Base-by-base conservation (phyloP, 2,113 vertebrate genomes). In the Gallinago paraguaiae region DNA sequence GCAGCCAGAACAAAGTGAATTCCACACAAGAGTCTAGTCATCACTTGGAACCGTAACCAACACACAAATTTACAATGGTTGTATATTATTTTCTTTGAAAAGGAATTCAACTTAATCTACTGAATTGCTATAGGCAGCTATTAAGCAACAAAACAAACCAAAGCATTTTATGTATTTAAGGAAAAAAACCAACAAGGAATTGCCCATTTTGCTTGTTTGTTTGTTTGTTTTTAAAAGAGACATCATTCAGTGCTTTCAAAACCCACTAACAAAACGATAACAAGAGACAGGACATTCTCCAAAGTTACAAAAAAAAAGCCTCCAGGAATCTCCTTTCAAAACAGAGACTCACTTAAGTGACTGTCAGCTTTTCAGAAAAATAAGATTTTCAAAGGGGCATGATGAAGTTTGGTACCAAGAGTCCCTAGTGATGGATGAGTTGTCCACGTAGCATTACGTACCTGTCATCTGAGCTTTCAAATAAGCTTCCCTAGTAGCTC, bases 121-220 rank as follows among this genome's bases (percentile, higher is more conserved):
- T 75, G 68, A 95, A 64, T 81, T 90, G 72, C 39, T 70, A 30
- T 37, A 75, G 64, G 76, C 72, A 94, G 18, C 64, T 67, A 92
- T 80, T 88, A 93, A 92, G 33, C 92, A 83, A 63, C 31, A 86
- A 88, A 82, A 64, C 28, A 57, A 81, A 92, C 46, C 56, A 94
- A 91, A 92, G 2, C 37, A 48, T 87, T 88, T 90, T 27, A n/a
- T 81, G 68, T 75, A 77, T 90, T 92, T 92, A 74, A 82, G 17
- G n/a, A 33, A 76, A 68, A 57, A 39, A 39, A 39, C 8, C 41
- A 54, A 75, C 10, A 39, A 16, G 8, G 9, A 81, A n/a, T 74
- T 77, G 10, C 13, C 35, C 76, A n/a, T 45, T 85, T 84, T 84
- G 13, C 13, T 82, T 59, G 10, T 31, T 84, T 69, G 28, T 60